Evolutionary conservation across 1,140 invertebrate species (phyloP), one percentile per base, ranked within the genome.

Genomic region (Penaeus japonicus): DNA sequence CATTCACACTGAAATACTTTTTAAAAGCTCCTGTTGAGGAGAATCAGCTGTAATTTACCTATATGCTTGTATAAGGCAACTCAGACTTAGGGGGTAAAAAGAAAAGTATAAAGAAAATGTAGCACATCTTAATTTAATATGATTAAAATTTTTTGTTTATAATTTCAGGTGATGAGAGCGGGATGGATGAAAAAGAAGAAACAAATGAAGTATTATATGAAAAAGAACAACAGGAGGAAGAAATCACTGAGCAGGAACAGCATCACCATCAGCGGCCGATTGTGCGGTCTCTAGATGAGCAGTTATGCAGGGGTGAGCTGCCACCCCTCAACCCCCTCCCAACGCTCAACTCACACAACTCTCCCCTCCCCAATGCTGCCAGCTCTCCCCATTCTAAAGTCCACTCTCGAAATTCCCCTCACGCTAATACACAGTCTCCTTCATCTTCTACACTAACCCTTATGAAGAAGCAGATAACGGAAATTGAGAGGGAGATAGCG

Each of bases 81-180:
- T n/a, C n/a, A n/a, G n/a, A n/a, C n/a, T n/a, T n/a, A n/a, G n/a
- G n/a, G n/a, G n/a, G n/a, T n/a, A n/a, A n/a, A n/a, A n/a, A n/a
- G n/a, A n/a, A n/a, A n/a, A n/a, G n/a, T n/a, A n/a, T n/a, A 47
- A 47, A 1, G 15, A 47, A 47, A 15, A 47, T 12, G 15, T 47
- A 7, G 35, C 7, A 39, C 35, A 4, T 39, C 35, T 39, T 39
- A 47, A 47, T 10, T 7, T 4, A 7, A 47, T 47, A 47, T 47
- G 5, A 47, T 15, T 15, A 47, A 47, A 47, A 12, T 7, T 47
- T 15, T 47, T 47, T 47, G 47, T 47, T 47, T 47, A 47, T 47
- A 27, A 78, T 90, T 80, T 97, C 96, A 73, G 97, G 97, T 22
- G 97, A 98, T 92, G 96, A 96, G 3, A 98, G 97, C 91, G 97